Conservation (phyloP, 2,888 invertebrate species). For the Drosophila paramelanica region DNA sequence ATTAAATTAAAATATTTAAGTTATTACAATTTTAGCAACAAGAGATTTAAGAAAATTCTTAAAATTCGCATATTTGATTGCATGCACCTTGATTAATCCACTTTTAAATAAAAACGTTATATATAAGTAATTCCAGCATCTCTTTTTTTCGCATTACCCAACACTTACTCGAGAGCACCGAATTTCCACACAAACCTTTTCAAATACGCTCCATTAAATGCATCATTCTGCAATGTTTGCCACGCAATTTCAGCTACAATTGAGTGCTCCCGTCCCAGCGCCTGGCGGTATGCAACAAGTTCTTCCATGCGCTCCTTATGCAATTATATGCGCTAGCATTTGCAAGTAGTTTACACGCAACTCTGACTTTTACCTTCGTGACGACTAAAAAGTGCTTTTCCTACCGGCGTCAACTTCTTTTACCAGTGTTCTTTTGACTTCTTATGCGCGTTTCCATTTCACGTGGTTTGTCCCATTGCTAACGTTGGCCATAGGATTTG, state of each 20-base stretch:
- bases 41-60: too few relatives aligned
- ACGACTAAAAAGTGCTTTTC: conserved; percentile 35
- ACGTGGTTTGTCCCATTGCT: conserved; percentile 46
- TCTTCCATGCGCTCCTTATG: conserved; percentile 53
- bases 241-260: conserved; percentile 45
- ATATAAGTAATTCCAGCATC: not conserved
- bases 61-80: too few relatives aligned
- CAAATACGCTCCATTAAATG: conserved; percentile 26
- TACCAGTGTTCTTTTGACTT: conserved; percentile 3
- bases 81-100: too few relatives aligned
- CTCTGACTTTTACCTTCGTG: conserved; percentile 57
- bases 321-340: conserved; percentile 61
- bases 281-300: conserved; percentile 57
- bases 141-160: not conserved
- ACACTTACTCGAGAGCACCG: not conserved
- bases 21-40: too few relatives aligned
- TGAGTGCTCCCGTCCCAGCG: conserved; percentile 20
- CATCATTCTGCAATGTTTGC: conserved; percentile 30
- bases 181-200: conserved; percentile 1
- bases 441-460: conserved; percentile 49
- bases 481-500: conserved; percentile 39
- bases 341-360: conserved; percentile 54
- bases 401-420: conserved; percentile 1
- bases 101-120: too few relatives aligned
- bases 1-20: too few relatives aligned